These are phyloP conservation scores for Biston betularia DNA, from an alignment of 2,888 invertebrate genomes.

Conservation along the genomic window DNA sequence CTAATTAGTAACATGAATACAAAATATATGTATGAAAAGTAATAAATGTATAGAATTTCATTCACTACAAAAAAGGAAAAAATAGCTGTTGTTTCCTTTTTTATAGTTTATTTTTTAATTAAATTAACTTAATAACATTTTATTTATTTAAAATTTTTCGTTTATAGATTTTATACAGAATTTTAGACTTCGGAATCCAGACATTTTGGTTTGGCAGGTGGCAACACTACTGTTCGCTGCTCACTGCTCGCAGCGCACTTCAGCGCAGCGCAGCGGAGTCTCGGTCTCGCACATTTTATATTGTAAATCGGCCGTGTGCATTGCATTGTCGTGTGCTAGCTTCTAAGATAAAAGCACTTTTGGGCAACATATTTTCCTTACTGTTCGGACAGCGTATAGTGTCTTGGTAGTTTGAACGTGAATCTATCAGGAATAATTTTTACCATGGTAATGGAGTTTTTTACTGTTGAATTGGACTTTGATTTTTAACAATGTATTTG, in stretches of 20 bases:
- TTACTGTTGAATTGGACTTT: constrained; percentile 1
- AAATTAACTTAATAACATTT: not conserved
- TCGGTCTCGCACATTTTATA: no score
- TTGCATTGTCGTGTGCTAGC: no score
- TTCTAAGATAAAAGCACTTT: not conserved
- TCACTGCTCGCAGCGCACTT: no score
- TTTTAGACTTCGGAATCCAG: constrained; percentile 1
- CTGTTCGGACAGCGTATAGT: constrained; percentile 1
- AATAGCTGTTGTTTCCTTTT: not conserved
- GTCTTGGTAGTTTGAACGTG: not conserved
- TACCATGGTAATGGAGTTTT: constrained; percentile 9
- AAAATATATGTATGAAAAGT: constrained; percentile 20
- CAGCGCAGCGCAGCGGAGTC: no score
- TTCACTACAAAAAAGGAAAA: no score
- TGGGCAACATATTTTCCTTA: not conserved
- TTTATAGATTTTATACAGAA: not conserved
- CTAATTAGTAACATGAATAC: constrained; percentile 20
- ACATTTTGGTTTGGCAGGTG: not conserved
- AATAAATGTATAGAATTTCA: not conserved
- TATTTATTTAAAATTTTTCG: not conserved
- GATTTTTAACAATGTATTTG: not conserved
- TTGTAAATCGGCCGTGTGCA: no score
- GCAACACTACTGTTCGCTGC: not conserved
- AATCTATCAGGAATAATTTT: not conserved
- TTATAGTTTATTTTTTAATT: not conserved